These are phyloP conservation scores for Alca torda DNA, from an alignment of 2,797 vertebrate species.

Conservation along the genomic window DNA sequence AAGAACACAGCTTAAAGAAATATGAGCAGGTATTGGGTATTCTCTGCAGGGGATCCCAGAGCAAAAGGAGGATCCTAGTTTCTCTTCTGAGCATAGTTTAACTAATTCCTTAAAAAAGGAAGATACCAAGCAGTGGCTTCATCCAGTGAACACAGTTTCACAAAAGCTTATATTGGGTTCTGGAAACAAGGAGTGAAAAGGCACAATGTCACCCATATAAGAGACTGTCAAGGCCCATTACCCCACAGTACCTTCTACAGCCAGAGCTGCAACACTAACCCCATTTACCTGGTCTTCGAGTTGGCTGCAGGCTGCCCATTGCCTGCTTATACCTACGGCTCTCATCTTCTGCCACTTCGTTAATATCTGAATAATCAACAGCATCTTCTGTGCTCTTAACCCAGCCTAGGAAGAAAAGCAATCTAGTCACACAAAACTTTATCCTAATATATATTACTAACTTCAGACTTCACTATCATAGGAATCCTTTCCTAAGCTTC, in stretches of 20 bases:
- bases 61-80: background rate
- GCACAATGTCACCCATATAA: background rate
- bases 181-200: background rate
- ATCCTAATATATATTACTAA: background rate
- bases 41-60: background rate
- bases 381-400: conserved; percentile 96
- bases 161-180: background rate
- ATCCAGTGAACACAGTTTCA: background rate
- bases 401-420: conserved; percentile 83
- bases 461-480: background rate
- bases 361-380: conserved; percentile 98
- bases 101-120: background rate
- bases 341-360: conserved; percentile 96
- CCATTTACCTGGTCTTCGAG: conserved; percentile 83
- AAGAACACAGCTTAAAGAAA: background rate
- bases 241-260: background rate
- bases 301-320: conserved; percentile 89
- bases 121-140: background rate
- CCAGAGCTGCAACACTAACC: background rate
- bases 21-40: background rate
- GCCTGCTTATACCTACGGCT: conserved; percentile 92
- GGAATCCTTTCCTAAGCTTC: background rate
- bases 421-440: background rate
- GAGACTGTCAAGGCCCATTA: background rate
- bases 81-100: background rate